Evolutionary conservation across 2,113 vertebrate species (phyloP), one percentile per base, ranked within the genome.

Genomic region (Ageneiosus marmoratus): DNA sequence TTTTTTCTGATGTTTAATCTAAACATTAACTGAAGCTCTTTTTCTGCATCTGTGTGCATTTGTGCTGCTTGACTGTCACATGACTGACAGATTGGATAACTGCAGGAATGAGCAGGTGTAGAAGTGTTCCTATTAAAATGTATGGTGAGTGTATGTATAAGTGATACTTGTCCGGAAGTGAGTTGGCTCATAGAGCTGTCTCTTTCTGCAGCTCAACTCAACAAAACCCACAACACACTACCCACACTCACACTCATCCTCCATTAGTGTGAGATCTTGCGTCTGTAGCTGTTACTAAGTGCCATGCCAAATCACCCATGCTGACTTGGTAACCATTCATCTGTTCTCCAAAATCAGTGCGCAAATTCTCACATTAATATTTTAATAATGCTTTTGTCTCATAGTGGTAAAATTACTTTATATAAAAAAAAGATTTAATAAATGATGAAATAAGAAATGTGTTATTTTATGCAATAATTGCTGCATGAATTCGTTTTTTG

Each of bases 151-250:
- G 16, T 34, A 34, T 69, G 20, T 41, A 12, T 44, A 69, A 69
- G 69, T 72, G 22, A 44, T 1, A 44, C 20, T 5, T 20, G 37
- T 24, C 37, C 5, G 20, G 3, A 74, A 74, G 27, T 22, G 44
- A 20, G 16, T 32, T 32, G 18, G 16, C 6, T 50, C 6, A 29
- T 51, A 24, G 50, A 50, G 3, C 15, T 2, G 24, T 29, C 8
- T 27, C 8, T 22, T n/a, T n/a, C n/a, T n/a, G n/a, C n/a, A 15
- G 46, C 16, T 48, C 70, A 73, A 46, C 15, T 29, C 44, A 72
- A 48, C 69, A 72, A 27, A 51, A 51, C 15, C 6, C 46, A 74
- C 72, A 74, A 51, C 69, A 29, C 72, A 74, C 72, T 74, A 27
- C 46, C 72, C 72, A 74, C 72, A 74, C 46, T 10, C 51, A 5